Percentiles rank a stretch among this genome's conserved stretches.
phyloP scores from a whole-genome alignment of 2,797 vertebrate species.

The Amphiprion clarkii region DNA sequence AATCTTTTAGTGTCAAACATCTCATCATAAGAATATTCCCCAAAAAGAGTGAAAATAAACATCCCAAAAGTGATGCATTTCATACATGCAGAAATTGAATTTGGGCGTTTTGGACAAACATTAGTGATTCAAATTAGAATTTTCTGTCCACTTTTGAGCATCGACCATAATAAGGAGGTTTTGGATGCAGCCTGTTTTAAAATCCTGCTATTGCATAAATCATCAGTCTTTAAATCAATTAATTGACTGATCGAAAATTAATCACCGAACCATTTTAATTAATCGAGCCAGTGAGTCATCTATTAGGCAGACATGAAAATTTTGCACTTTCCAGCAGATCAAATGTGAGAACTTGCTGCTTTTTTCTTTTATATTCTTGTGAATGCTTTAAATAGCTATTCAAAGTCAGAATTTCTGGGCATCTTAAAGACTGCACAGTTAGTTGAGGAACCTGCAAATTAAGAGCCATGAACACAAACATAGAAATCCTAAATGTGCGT shows the following conservation, averaged over 20 bases:
- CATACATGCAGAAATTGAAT: background rate
- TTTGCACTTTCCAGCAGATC: background rate
- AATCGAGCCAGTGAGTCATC: background rate
- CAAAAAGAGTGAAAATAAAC: background rate
- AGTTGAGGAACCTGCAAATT: background rate
- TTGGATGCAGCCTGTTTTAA: background rate
- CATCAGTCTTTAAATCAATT: conserved; percentile 11
- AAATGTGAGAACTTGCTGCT: background rate
- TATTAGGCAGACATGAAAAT: background rate
- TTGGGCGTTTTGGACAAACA: background rate
- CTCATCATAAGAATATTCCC: background rate
- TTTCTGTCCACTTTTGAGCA: background rate
- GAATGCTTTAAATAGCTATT: background rate
- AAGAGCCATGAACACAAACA: conserved; percentile 10
- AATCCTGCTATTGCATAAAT: conserved; percentile 2
- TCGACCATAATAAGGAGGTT: background rate
- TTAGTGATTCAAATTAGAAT: background rate
- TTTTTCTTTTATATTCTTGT: background rate
- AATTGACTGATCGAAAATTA: conserved; percentile 9
- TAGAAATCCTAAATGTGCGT: background rate
- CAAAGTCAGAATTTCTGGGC: background rate
- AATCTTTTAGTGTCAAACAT: background rate
- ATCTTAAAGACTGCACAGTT: background rate
- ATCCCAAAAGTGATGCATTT: background rate
- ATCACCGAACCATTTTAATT: background rate